Base-by-base conservation (phyloP, 1,140 invertebrate species). In the Antheraea pernyi region DNA sequence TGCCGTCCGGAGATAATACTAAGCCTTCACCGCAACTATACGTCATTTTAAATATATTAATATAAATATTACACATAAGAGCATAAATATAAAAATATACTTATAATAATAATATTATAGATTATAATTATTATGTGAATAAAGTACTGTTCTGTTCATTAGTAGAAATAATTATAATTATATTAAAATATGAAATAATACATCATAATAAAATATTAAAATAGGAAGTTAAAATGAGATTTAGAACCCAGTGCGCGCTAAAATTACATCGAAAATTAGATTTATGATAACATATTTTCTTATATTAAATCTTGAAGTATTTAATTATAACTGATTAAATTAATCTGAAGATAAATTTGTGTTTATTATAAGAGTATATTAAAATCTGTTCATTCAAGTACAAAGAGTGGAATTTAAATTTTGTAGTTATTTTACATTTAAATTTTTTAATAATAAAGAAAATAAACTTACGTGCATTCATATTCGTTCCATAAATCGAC, bases 401-500 rank as follows among this genome's bases (percentile, higher is more conserved):
- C 9, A 6, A 53, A 53, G 39, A 42, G 39, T 42, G 11, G 7
- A 42, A 0, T 42, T n/a, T 11, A 13, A 53, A 16, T 53, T 53
- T 7, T 53, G 16, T 6, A 53, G 5, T 53, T 13, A 53, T 53
- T 53, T 53, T 16, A n/a, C 1, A 13, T 53, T n/a, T 1, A 53
- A 53, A 53, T 53, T 39, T 18, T n/a, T n/a, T 42, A 39, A 64
- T 64, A 64, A 18, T 1, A 13, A 60, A 7, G 59, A 13, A 11
- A 53, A 61, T 70, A 84, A 82, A 96, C 97, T 96, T 93, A 99
- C 98, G 97, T 98, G 97, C 98, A 99, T 82, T 99, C 98, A 81
- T 98, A 98, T 91, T 97, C 96, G 91, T 97, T 98, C 98, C 98
- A 99, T 0, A 99, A 94, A 92, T 99, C 98, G 39, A 98, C 96